These are phyloP conservation scores for Antrozous pallidus DNA, from an alignment of 2,797 vertebrate genomes.

Conservation along the genomic window DNA sequence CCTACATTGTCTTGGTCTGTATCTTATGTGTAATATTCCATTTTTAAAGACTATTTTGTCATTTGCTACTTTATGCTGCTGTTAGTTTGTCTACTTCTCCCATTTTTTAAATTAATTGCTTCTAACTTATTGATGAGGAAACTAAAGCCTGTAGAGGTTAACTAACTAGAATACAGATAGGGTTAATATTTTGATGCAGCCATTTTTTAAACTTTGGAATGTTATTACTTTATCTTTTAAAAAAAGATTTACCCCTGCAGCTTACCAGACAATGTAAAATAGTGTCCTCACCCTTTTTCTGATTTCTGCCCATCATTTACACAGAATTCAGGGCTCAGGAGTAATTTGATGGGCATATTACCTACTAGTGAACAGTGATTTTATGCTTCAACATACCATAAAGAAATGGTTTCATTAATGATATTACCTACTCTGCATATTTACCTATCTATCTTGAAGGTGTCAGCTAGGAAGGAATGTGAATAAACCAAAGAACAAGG, in stretches of 20 bases:
- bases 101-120: constrained; percentile 43
- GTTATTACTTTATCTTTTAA: constrained; percentile 5
- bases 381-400: constrained; percentile 29
- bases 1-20: constrained; percentile 26
- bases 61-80: constrained; percentile 7
- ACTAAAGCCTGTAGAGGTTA: no score
- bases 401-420: constrained; percentile 25
- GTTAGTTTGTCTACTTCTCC: background rate
- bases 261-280: constrained; percentile 35
- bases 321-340: background rate
- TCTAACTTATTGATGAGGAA: background rate
- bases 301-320: background rate
- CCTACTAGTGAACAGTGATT: constrained; percentile 31
- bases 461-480: constrained; percentile 52
- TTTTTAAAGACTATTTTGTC: background rate
- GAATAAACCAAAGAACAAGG: constrained; percentile 4
- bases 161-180: constrained; percentile 26
- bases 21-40: constrained; percentile 22
- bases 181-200: constrained; percentile 45
- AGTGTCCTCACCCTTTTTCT: background rate
- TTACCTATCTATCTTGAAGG: constrained; percentile 49
- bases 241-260: background rate
- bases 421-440: constrained; percentile 27
- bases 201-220: constrained; percentile 14
- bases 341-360: constrained; percentile 41